A percentile compares a stretch with the other conserved stretches of the same genome.
Conservation (phyloP, 2,113 vertebrate genomes). For the Argyrosomus japonicus region DNA sequence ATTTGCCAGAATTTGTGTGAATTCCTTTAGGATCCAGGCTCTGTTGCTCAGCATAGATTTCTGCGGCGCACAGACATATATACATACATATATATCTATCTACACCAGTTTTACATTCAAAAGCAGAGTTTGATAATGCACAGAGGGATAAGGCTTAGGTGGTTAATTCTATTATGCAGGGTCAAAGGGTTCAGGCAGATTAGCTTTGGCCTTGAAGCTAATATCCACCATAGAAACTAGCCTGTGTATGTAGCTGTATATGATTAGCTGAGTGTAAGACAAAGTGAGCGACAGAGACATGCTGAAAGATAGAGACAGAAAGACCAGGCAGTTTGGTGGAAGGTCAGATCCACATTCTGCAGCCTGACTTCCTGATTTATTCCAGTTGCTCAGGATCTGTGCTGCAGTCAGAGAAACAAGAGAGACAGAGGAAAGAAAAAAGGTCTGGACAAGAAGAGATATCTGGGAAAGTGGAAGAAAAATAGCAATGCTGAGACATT, state of each 20-base stretch:
- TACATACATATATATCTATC: neutral
- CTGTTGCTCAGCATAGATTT: neutral
- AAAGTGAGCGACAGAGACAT: constrained; percentile 35
- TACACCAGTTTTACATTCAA: constrained; percentile 29
- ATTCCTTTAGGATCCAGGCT: constrained; percentile 8
- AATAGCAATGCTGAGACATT: constrained; percentile 27
- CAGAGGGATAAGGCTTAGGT: constrained; percentile 46
- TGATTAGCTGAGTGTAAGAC: constrained; percentile 51
- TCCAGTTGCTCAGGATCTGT: constrained; percentile 21
- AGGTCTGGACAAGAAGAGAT: constrained; percentile 30
- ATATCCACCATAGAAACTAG: constrained; percentile 33
- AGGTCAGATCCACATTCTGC: constrained; percentile 37
- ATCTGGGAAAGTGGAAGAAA: constrained; percentile 50
- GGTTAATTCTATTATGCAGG: constrained; percentile 62
- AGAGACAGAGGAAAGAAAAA: constrained; percentile 29
- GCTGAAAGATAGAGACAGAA: constrained; percentile 39
- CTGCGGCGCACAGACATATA: neutral
- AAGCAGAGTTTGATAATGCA: constrained; percentile 1
- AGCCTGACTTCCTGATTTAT: constrained; percentile 25
- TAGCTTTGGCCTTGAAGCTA: constrained; percentile 59
- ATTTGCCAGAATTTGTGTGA: neutral
- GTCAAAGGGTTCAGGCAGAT: constrained; percentile 65
- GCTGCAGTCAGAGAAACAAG: constrained; percentile 7
- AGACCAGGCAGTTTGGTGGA: constrained; percentile 12
- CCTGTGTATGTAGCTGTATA: constrained; percentile 42